Percentiles rank a stretch among this genome's conserved stretches.
Conservation (phyloP, 2,797 vertebrate genomes). For the Mormyrus hasselquistii region DNA sequence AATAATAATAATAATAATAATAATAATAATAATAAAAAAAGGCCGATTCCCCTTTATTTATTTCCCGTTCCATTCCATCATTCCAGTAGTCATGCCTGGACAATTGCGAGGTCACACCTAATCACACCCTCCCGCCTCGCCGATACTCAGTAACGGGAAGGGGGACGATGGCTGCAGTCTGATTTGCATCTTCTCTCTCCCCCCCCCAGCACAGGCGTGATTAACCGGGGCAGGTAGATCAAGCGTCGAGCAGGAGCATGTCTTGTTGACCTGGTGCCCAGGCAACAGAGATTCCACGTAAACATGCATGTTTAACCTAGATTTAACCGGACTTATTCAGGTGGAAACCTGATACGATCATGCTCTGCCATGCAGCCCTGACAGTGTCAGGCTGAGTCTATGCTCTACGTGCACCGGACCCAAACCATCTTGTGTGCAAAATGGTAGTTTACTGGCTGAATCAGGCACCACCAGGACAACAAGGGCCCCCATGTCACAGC, state of each 20-base stretch:
- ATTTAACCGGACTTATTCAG: not conserved
- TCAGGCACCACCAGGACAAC: not conserved
- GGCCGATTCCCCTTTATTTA: not conserved
- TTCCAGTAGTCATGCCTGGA: slow-evolving; percentile 47
- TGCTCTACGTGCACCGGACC: not conserved
- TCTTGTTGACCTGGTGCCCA: slow-evolving; percentile 69
- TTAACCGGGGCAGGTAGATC: slow-evolving; percentile 23
- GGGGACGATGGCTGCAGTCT: slow-evolving; percentile 26
- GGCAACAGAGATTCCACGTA: slow-evolving; percentile 56
- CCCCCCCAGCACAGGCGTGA: slow-evolving; percentile 11
- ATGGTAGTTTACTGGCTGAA: not conserved
- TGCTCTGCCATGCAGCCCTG: not conserved
- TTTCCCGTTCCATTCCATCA: slow-evolving; percentile 35
- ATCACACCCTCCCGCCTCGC: slow-evolving; percentile 48
- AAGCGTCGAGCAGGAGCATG: slow-evolving; percentile 44
- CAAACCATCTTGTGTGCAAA: not conserved
- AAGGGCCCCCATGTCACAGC: not conserved
- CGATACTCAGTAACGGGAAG: slow-evolving; percentile 53
- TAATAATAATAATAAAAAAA: too few species aligned
- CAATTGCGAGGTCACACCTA: slow-evolving; percentile 43
- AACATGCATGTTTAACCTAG: slow-evolving; percentile 30
- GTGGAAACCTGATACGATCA: not conserved
- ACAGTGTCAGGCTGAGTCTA: not conserved
- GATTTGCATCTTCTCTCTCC: slow-evolving; percentile 16
- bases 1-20: too few species aligned